A percentile compares a stretch with the other conserved stretches of the same genome.
Conservation (phyloP, 2,888 invertebrate species). For the Caenorhabditis sp. region DNA sequence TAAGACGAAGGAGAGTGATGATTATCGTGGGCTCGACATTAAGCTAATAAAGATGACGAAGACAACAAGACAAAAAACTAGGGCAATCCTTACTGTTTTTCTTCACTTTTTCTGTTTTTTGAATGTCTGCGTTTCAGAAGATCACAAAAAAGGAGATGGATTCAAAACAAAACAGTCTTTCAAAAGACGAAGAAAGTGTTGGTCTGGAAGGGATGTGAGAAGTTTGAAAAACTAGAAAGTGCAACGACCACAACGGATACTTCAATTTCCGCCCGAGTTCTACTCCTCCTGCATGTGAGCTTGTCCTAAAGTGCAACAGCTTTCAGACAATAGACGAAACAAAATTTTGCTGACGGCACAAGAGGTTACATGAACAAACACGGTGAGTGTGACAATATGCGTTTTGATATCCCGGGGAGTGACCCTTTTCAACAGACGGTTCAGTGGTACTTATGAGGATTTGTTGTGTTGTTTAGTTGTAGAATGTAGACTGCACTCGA, state of each 20-base stretch:
- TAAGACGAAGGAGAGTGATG: conserved; percentile 4
- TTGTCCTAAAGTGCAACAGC: conserved; percentile 39
- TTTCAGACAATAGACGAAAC: conserved; percentile 52
- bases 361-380: conserved; percentile 50
- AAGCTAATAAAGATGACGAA: conserved; percentile 42
- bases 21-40: conserved; percentile 50
- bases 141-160: conserved; percentile 8
- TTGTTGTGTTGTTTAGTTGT: conserved; percentile 2
- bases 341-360: conserved; percentile 28
- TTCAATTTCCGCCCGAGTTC: conserved; percentile 49
- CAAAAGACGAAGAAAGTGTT: neutral
- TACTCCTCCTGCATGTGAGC: conserved; percentile 38
- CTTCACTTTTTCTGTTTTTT: neutral
- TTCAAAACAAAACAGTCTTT: conserved; percentile 2
- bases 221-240: conserved; percentile 22
- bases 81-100: conserved; percentile 47
- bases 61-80: conserved; percentile 32
- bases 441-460: conserved; percentile 4
- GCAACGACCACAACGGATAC: conserved; percentile 54
- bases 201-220: conserved; percentile 1
- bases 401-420: conserved; percentile 30
- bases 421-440: conserved; percentile 25
- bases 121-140: conserved; percentile 8
- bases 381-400: conserved; percentile 36
- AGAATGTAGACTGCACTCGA: neutral